Evolutionary conservation across 1,140 invertebrate genomes (phyloP), one percentile per base, ranked within the genome.

Genomic region (Achatina immaculata): DNA sequence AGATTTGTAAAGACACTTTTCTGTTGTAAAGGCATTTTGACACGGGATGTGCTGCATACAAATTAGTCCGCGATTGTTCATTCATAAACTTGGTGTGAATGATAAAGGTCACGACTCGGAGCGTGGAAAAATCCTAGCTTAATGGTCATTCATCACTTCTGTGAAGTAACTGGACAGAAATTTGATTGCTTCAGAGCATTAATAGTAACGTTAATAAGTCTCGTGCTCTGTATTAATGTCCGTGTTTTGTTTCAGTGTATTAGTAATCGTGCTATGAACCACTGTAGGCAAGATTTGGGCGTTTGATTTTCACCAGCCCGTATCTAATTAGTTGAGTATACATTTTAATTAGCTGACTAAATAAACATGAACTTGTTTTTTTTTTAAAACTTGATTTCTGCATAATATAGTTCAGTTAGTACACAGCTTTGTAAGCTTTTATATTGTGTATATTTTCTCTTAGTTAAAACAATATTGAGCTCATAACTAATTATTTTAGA

Each of bases 41-140:
- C 58, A 65, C 66, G 62, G 62, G 76, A 65, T 78, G 62, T 69
- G 58, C 65, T 62, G 48, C 28, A 38, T 55, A 55, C 48, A 55
- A 55, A 55, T 78, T 78, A 78, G 77, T 78, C 77, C 77, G 77
- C 77, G 77, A 78, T 78, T 78, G 77, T 78, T 78, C 77, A 78
- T 78, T 78, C 77, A 78, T 78, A 78, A 78, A 78, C 42, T n/a
- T 68, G 77, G 68, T 78, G 77, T 78, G 77, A 78, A 78, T 78
- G 77, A 69, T 78, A 78, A 78, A 78, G 77, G 77, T 78, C 77
- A 78, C 42, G 43, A 65, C 77, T 40, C 65, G 69, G 62, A 68
- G 75, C 75, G 75, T 62, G 75, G 75, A 77, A 77, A 77, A 65
- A 77, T 45, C n/a, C 9, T n/a, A 31, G 75, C 3, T 34, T 40